Base-by-base conservation (phyloP, 2,888 invertebrate genomes). In the Mesoligia furuncula region DNA sequence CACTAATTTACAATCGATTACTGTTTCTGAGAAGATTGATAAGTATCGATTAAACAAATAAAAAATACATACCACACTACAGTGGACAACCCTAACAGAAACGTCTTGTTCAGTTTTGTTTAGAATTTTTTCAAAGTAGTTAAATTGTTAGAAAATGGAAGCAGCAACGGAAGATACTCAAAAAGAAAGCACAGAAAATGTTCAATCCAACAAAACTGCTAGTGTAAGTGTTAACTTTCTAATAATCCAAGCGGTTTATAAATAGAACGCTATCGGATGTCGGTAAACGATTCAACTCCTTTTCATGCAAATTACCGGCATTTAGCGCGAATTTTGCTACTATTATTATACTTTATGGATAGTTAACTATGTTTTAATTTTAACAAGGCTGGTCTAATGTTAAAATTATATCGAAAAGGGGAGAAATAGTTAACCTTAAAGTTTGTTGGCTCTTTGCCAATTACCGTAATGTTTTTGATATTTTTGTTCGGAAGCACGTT, bases 191-290 rank as follows among this genome's bases (percentile, higher is more conserved):
- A 77, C 91, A 80, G 93, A 91, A 85, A 93, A 91, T 89, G 89
- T 86, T 45, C 79, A 89, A 84, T 86, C 92, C 59, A 92, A 91
- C 84, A 92, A 90, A 83, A 90, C 89, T 85, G 86, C 87, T 70
- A 90, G 88, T 85, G 95, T 95, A 90, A 93, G 95, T 93, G 75
- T 81, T 66, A 62, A 75, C 77, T 77, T 81, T 87, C 82, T 20
- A 80, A 86, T 85, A 88, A 83, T 82, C 68, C 78, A 85, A 84
- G 82, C 62, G 90, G 90, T 94, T 93, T 94, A 95, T 91, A 93
- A 95, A 96, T 96, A 96, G 96, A 95, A 90, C 81, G 90, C 92
- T 93, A 95, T 96, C 95, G 86, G 89, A 93, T 96, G 92, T 94
- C 95, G 92, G 91, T 90, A 85, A 90, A 89, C 76, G 83, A 88